phyloP scores from a whole-genome alignment of 2,888 invertebrate species.

The Glyphotaelius pellucidus region DNA sequence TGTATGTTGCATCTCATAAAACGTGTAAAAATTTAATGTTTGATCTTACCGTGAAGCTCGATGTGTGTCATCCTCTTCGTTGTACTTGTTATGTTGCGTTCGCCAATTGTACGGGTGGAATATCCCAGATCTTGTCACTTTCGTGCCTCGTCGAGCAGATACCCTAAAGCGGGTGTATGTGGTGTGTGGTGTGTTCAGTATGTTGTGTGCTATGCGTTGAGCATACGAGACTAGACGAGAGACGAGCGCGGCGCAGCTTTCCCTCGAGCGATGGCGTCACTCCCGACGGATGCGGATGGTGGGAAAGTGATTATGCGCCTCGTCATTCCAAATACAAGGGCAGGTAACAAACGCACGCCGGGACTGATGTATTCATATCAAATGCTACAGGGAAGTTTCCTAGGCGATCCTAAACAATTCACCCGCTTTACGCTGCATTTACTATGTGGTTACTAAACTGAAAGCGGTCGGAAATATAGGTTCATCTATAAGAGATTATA shows the following conservation, averaged over 20 bases:
- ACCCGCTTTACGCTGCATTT: not conserved
- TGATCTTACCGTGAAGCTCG: not conserved
- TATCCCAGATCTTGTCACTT: not conserved
- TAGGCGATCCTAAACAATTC: not conserved
- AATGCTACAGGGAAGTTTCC: not conserved
- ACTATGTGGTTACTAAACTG: not conserved
- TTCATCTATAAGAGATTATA: not conserved
- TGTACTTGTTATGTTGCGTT: not conserved
- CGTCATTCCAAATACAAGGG: not conserved
- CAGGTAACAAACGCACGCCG: not conserved
- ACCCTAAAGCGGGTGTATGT: not conserved
- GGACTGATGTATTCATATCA: not conserved
- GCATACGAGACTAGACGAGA: not conserved
- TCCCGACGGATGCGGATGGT: not conserved
- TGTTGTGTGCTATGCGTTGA: not conserved
- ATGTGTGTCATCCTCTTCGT: not conserved
- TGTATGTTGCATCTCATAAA: not conserved
- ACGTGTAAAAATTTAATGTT: not conserved
- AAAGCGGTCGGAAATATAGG: not conserved
- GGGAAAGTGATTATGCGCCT: not conserved
- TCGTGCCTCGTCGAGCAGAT: not conserved
- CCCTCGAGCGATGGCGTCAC: conserved; percentile 1
- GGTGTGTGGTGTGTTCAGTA: not conserved
- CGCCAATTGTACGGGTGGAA: not conserved
- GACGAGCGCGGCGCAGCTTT: conserved; percentile 4